Base-by-base conservation (phyloP, 2,797 vertebrate species). In the Linurgus olivaceus region DNA sequence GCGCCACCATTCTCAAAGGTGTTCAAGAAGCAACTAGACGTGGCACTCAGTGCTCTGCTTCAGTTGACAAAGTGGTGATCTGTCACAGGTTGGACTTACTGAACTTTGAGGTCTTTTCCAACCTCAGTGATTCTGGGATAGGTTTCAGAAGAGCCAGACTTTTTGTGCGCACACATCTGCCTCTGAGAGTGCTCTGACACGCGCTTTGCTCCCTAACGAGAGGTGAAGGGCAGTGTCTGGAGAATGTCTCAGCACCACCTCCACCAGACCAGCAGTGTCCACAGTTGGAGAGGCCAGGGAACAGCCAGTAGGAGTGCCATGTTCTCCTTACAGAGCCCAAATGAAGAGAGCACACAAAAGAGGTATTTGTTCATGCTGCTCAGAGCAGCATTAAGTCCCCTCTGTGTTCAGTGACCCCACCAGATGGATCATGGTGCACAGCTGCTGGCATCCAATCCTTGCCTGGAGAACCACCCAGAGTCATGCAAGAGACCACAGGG, bases 381-480 rank as follows among this genome's bases (percentile, higher is more conserved):
- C 52, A 57, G 94, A 90, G 70, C 50, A 88, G 45, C 42, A 28
- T 58, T 67, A 54, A 62, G 42, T 40, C 15, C 61, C 35, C 71
- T 61, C 37, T 58, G 45, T 58, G 51, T 13, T 55, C 40, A 31
- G 33, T 52, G 83, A 86, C 55, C 66, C 47, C 62, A 70, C 15
- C 44, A 42, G 86, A 48, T 35, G 55, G 80, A 83, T 75, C 70
- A n/a, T 48, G 6, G 62, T 24, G 31, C 44, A n/a, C 47, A 90
- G 59, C 78, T 90, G 51, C 62, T 84, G 93, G 55, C 83, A 62
- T 3, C 51, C 52, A 88, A 54, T 11, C 68, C 47, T 54, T 58
- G 47, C 80, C 83, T 51, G 54, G 70, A 61, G 62, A 88, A 62
- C 28, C 88, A 59, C 40, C 45, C 51, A 48, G 50, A 63, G 54